phyloP scores from a whole-genome alignment of 2,113 vertebrate genomes.

The Boleophthalmus pectinirostris region DNA sequence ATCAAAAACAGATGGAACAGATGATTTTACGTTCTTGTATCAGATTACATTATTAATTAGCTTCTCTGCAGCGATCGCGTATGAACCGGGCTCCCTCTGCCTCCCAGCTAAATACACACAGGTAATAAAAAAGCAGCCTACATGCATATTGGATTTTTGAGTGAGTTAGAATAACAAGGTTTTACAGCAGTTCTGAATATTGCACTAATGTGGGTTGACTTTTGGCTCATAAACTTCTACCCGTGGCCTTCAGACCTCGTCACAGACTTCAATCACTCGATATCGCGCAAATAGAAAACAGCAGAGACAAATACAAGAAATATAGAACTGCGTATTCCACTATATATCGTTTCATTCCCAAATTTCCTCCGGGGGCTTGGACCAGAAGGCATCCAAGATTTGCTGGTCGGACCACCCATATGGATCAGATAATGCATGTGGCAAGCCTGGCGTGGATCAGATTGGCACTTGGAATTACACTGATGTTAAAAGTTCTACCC shows the following conservation, averaged over 20 bases:
- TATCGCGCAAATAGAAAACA: constrained; percentile 37
- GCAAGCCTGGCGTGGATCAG: constrained; percentile 74
- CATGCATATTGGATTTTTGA: constrained; percentile 5
- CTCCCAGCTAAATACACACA: constrained; percentile 8
- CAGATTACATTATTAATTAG: constrained; percentile 3
- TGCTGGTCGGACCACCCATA: constrained; percentile 70
- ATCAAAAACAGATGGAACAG: background rate
- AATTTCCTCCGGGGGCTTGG: constrained; percentile 31
- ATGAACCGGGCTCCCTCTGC: background rate
- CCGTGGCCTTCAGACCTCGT: background rate
- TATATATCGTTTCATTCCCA: constrained; percentile 27
- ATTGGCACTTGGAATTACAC: constrained; percentile 71
- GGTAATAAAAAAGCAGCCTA: background rate
- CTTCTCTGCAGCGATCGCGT: background rate
- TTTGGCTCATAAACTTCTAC: background rate
- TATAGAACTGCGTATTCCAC: constrained; percentile 40
- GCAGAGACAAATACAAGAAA: constrained; percentile 7
- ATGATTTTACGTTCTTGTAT: background rate
- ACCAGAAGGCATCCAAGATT: constrained; percentile 60
- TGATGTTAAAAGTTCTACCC: constrained; percentile 48
- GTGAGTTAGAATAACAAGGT: constrained; percentile 2
- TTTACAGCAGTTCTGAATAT: constrained; percentile 1
- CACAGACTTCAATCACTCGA: constrained; percentile 15
- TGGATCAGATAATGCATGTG: constrained; percentile 74
- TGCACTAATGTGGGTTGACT: background rate